Evolutionary conservation across 2,113 vertebrate species (phyloP), one percentile per base, ranked within the genome.

Genomic region (Tamias sibiricus): DNA sequence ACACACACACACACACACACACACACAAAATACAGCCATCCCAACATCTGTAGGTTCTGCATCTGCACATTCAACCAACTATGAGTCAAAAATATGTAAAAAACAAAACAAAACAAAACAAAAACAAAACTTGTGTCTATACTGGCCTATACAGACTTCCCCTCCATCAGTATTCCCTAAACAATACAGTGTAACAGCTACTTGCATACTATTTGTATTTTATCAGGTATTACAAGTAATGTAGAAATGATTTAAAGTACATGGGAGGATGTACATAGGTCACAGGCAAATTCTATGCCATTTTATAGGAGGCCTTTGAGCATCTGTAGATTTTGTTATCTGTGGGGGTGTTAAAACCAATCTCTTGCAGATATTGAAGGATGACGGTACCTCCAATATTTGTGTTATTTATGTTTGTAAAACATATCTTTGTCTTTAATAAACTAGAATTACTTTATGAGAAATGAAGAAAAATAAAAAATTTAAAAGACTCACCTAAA

Each of bases 351-450:
- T 69, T 69, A 20, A 40, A 77, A 68, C 7, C 37, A 88, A 6
- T 59, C 40, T 32, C 64, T 77, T 47, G 35, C 49, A 82, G 57
- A 59, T 24, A 44, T 22, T 11, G 40, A 83, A 66, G 57, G 24
- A 84, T 75, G 42, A 49, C 30, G 37, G 3, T 30, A 74, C 37
- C 6, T 92, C 42, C 6, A 80, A 90, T 89, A 68, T 93, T 94
- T 77, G 20, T 80, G 81, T 82, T 77, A 75, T 75, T 89, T 81
- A 22, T 59, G 47, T 93, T 94, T 87, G 87, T 95, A 76, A 85
- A 79, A 86, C 59, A 66, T 74, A 84, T 68, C 14, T 69, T 95
- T 95, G 91, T 66, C 52, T 95, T 6, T 44, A 92, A 66, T 87
- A 62, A 74, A 79, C 1, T 91, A 87, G 49, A 71, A 20, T 85